Evolutionary conservation across 92 coral and sea anemone genomes (phyloP).

Genomic region (Diadumene lineata): DNA sequence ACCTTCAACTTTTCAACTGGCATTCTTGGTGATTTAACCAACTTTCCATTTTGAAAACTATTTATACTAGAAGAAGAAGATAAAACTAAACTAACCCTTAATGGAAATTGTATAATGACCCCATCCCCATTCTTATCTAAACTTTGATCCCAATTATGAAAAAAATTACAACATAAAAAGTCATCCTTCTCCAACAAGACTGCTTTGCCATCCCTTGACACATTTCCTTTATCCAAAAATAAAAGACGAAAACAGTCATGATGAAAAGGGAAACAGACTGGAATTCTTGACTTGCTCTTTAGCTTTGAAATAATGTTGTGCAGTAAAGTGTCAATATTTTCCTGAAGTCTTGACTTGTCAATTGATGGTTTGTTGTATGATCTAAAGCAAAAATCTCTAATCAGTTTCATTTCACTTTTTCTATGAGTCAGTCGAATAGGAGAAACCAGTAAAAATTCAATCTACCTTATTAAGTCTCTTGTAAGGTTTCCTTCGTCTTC

Average conservation of each 20-base stretch:
- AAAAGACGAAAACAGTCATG: conserved; percentile 62
- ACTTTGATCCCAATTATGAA: conserved; percentile 46
- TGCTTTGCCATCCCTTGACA: conserved; percentile 47
- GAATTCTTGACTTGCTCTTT: conserved; percentile 2
- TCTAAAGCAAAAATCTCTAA: neutral
- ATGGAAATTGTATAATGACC: conserved; percentile 38
- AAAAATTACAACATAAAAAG: conserved; percentile 44
- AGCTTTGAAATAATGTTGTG: conserved; percentile 10
- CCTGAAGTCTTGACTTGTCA: conserved; percentile 3
- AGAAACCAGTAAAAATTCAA: neutral
- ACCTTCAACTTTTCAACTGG: conserved; percentile 32
- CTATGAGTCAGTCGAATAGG: neutral
- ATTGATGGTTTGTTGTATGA: neutral
- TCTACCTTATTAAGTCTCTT: conserved; percentile 9
- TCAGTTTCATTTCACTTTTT: neutral
- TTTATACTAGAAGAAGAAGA: conserved; percentile 31
- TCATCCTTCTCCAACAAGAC: conserved; percentile 43
- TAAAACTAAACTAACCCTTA: conserved; percentile 29
- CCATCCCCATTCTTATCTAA: conserved; percentile 69
- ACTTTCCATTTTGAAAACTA: conserved; percentile 14
- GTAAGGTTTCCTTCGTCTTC: conserved; percentile 18
- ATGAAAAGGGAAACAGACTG: conserved; percentile 37
- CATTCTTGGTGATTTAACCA: conserved; percentile 36
- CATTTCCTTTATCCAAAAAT: conserved; percentile 49
- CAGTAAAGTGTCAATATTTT: neutral